A percentile compares a stretch with the other conserved stretches of the same genome.
phyloP scores from a whole-genome alignment of 2,113 vertebrate genomes.

The Spea multiplicata region DNA sequence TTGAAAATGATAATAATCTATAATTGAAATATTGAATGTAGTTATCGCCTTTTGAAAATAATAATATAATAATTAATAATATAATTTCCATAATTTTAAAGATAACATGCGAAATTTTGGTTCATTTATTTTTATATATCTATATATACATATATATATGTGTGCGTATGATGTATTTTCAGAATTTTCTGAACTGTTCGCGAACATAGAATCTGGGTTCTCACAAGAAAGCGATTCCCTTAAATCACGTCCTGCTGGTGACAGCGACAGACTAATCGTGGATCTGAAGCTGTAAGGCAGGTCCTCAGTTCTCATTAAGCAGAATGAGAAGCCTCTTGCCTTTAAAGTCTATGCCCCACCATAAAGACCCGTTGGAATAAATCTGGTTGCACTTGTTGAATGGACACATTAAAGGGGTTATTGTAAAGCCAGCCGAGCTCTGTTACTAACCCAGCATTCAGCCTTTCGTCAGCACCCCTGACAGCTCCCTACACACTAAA shows the following conservation, averaged over 20 bases:
- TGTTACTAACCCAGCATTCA: slow-evolving; percentile 24
- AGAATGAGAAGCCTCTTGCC: slow-evolving; percentile 15
- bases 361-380: slow-evolving; percentile 36
- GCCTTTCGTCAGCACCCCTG: slow-evolving; percentile 35
- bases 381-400: slow-evolving; percentile 46
- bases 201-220: neutral
- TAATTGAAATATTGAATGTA: too few relatives aligned
- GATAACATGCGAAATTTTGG: too few relatives aligned
- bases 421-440: slow-evolving; percentile 33
- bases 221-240: slow-evolving; percentile 24
- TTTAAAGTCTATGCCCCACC: slow-evolving; percentile 26
- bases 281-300: slow-evolving; percentile 33
- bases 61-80: too few relatives aligned
- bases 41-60: too few relatives aligned
- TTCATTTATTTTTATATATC: too few relatives aligned
- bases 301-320: slow-evolving; percentile 26
- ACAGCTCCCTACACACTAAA: slow-evolving; percentile 40
- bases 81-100: too few relatives aligned
- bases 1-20: too few relatives aligned
- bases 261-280: slow-evolving; percentile 23
- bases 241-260: slow-evolving; percentile 46
- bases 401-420: slow-evolving; percentile 41
- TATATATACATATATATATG: too few relatives aligned
- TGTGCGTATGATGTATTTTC: neutral
- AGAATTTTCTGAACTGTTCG: neutral